A percentile compares a stretch with the other conserved stretches of the same genome.
Conservation (phyloP, 2,888 invertebrate species). For the Schizaphis graminum region DNA sequence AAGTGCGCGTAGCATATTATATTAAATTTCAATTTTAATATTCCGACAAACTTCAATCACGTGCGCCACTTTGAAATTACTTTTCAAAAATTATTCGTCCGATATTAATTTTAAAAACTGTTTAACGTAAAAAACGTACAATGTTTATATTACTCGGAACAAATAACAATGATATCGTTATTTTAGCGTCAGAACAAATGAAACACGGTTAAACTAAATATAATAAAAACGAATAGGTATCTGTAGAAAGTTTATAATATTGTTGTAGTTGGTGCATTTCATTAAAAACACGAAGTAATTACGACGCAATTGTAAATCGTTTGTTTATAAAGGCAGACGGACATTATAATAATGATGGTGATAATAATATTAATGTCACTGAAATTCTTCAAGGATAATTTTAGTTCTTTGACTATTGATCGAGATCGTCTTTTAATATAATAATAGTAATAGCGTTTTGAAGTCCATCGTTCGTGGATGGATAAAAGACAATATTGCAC, state of each 20-base stretch:
- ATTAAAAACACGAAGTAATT: background rate
- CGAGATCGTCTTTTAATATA: constrained; percentile 9
- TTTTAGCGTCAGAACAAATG: background rate
- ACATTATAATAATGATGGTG: background rate
- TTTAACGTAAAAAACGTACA: background rate
- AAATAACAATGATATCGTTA: constrained; percentile 23
- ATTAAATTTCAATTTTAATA: constrained; percentile 53
- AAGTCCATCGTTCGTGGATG: background rate
- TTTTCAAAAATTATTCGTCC: constrained; percentile 39
- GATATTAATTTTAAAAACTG: constrained; percentile 28
- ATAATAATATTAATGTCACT: background rate
- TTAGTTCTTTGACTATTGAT: constrained; percentile 17
- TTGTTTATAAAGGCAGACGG: background rate
- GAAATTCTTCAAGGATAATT: background rate
- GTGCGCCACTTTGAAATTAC: constrained; percentile 38
- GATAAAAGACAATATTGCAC: background rate
- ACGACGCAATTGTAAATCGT: constrained; percentile 19
- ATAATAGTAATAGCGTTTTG: background rate
- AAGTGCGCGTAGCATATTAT: constrained; percentile 10
- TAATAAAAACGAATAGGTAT: constrained; percentile 32
- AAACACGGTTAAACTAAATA: constrained; percentile 6
- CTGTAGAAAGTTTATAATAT: background rate
- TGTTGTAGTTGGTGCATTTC: background rate
- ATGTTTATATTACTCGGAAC: background rate
- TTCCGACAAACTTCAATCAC: constrained; percentile 26